A percentile compares a stretch with the other conserved stretches of the same genome.
Evolutionary conservation across 2,113 vertebrate genomes (phyloP).

Genomic region (Sander lucioperca): DNA sequence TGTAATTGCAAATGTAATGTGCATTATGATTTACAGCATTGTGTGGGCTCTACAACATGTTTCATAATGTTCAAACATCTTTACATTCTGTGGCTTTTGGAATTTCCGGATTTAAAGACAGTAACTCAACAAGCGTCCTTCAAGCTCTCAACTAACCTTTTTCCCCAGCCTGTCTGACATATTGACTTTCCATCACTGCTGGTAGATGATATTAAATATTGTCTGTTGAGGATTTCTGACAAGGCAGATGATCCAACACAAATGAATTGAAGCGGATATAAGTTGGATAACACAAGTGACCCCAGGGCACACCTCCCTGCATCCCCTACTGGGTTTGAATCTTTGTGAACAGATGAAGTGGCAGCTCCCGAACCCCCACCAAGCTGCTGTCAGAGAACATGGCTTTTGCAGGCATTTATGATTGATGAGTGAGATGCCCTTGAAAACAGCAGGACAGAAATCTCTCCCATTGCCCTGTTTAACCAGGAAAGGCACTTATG

Average conservation of each 20-base stretch:
- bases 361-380: slow-evolving; percentile 17
- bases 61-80: not conserved
- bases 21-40: not conserved
- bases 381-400: slow-evolving; percentile 30
- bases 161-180: not conserved
- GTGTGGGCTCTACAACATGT: not conserved
- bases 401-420: slow-evolving; percentile 38
- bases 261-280: slow-evolving; percentile 39
- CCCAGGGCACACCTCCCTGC: slow-evolving; percentile 3
- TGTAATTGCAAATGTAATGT: not conserved
- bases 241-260: slow-evolving; percentile 24
- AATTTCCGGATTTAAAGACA: not conserved
- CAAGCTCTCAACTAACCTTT: not conserved
- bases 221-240: not conserved
- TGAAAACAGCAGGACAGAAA: slow-evolving; percentile 32
- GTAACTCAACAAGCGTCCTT: not conserved
- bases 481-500: slow-evolving; percentile 21
- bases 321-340: slow-evolving; percentile 26
- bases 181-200: slow-evolving; percentile 18
- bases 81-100: slow-evolving; percentile 4
- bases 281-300: slow-evolving; percentile 36
- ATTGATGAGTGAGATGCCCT: slow-evolving; percentile 58
- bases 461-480: slow-evolving; percentile 16
- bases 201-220: slow-evolving; percentile 5
- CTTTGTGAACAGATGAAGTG: slow-evolving; percentile 34